phyloP scores from a whole-genome alignment of 2,113 vertebrate species.

The Xenopus laevis region DNA sequence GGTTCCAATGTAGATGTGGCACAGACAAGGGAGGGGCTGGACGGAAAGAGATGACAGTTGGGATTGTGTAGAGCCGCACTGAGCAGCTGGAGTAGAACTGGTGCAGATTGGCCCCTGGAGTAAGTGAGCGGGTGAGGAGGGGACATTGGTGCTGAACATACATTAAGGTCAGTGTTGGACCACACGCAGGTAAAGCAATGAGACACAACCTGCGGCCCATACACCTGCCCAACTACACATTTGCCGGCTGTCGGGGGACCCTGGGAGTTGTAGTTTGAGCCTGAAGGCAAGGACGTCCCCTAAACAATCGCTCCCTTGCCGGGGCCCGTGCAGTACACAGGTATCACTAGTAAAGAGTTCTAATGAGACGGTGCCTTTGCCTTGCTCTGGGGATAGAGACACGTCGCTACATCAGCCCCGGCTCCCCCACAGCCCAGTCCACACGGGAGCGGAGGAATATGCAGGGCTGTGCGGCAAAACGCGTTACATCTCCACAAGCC shows the following conservation, averaged over 20 bases:
- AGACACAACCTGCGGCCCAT: too few relatives aligned
- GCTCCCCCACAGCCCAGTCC: too few relatives aligned
- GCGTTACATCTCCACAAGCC: constrained; percentile 3
- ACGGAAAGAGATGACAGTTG: constrained; percentile 33
- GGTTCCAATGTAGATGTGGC: not conserved
- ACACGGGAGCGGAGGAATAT: constrained; percentile 39
- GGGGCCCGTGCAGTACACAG: too few relatives aligned
- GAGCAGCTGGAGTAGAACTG: not conserved
- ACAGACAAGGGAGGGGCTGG: constrained; percentile 26
- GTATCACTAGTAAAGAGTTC: too few relatives aligned
- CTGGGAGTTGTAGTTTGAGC: too few relatives aligned
- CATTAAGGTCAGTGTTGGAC: constrained; percentile 53
- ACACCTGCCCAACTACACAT: too few relatives aligned
- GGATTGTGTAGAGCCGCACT: constrained; percentile 9
- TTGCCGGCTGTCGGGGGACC: too few relatives aligned
- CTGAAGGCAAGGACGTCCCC: too few relatives aligned
- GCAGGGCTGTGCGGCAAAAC: constrained; percentile 76
- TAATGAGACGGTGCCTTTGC: too few relatives aligned
- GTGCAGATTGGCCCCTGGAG: not conserved
- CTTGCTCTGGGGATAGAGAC: too few relatives aligned
- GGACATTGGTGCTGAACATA: constrained; percentile 59
- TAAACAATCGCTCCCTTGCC: too few relatives aligned
- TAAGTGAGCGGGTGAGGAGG: constrained; percentile 7
- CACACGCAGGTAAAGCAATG: constrained; percentile 61
- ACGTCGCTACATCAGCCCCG: too few relatives aligned